Percentiles rank a stretch among this genome's conserved stretches.
phyloP scores from a whole-genome alignment of 2,797 vertebrate species.

The Phylloscopus collybita region DNA sequence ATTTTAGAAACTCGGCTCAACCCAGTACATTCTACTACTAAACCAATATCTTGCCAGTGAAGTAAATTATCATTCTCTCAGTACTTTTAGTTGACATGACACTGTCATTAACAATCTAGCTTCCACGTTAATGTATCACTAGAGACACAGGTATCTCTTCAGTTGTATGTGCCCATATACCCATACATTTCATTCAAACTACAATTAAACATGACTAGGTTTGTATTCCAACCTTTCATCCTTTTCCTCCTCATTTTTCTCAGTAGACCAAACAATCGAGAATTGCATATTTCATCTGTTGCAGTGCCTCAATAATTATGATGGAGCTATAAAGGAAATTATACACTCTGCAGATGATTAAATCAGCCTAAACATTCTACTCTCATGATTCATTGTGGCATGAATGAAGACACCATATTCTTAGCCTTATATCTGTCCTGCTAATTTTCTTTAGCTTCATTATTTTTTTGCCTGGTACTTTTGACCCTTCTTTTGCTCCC shows the following conservation, averaged over 20 bases:
- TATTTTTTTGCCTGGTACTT: conserved; percentile 24
- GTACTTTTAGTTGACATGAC: background rate
- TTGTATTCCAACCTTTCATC: background rate
- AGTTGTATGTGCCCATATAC: background rate
- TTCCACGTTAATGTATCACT: background rate
- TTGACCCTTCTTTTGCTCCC: conserved; percentile 61
- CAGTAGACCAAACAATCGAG: background rate
- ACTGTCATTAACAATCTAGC: background rate
- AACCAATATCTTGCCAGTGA: background rate
- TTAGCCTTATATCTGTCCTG: conserved; percentile 31
- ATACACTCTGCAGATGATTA: conserved; percentile 10
- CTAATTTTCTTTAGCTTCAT: conserved; percentile 61
- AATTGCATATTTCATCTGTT: conserved; percentile 17
- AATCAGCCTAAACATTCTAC: conserved; percentile 54
- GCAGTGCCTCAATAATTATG: conserved; percentile 43
- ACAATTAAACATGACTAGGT: background rate
- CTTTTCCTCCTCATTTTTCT: background rate
- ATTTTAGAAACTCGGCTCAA: background rate
- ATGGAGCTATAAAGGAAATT: conserved; percentile 41
- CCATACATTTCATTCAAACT: background rate
- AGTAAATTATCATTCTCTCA: background rate
- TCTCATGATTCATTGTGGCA: conserved; percentile 32
- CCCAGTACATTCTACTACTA: background rate
- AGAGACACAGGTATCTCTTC: background rate
- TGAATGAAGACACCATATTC: conserved; percentile 51